Base-by-base conservation (phyloP, 2,797 vertebrate species). In the Coluber constrictor region DNA sequence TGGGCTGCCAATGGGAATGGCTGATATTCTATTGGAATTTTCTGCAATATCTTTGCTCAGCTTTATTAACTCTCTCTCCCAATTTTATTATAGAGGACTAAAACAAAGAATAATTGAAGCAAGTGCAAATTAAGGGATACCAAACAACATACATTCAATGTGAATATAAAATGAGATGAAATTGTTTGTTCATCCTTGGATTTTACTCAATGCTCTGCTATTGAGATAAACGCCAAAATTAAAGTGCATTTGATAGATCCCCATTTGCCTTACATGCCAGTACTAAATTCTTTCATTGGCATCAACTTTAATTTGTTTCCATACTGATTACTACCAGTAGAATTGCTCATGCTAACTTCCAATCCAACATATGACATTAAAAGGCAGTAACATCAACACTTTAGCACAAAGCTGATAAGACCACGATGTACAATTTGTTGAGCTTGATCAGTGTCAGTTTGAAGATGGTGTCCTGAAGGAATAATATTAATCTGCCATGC, bases 381-480 rank as follows among this genome's bases (percentile, higher is more conserved):
- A 37, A 92, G 54, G 32, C 29, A 6, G 29, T 87, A 18, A 32
- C 83, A 61, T 43, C 10, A 90, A 47, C 89, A 61, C 32, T 27
- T 92, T 91, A 59, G 55, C 43, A 56, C 63, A 91, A 94, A 93
- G 83, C 5, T 90, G 90, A 89, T 25, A 92, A 27, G 13, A 70
- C 18, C 37, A 32, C 15, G 88, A 63, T 55, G 57, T 60, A 15
- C 86, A 89, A 86, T 91, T 90, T 91, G 37, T 93, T 79, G 25
- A 89, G 32, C 10, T 91, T 47, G 83, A 1, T 56, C 37, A 89
- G 8, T 93, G 32, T 93, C 88, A 63, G 74, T 32, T 51, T 83
- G 74, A 93, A 61, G 55, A 74, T 0, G 27, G 55, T 90, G 61
- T 93, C 54, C 74, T 47, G 29, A 90, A 95, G 94, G 88, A 92